These are phyloP conservation scores for Ornithoptera priamus DNA, from an alignment of 2,888 invertebrate species.

Conservation along the genomic window DNA sequence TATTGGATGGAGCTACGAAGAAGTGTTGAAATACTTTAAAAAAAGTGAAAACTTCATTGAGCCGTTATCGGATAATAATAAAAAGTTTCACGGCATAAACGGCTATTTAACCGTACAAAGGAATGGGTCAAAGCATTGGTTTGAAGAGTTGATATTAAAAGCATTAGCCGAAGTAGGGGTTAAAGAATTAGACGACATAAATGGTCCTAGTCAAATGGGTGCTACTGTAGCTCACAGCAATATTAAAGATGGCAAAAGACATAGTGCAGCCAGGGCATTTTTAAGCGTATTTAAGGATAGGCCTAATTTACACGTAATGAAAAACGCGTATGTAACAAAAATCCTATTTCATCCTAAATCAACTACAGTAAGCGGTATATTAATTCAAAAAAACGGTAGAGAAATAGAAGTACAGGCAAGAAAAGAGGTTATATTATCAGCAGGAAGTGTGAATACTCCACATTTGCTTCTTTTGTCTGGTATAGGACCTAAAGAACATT, in stretches of 20 bases:
- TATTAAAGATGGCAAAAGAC: constrained; percentile 52
- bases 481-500: constrained; percentile 45
- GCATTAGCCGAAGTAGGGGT: constrained; percentile 61
- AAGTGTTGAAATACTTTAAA: constrained; percentile 38
- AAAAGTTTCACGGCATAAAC: constrained; percentile 43
- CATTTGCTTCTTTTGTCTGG: constrained; percentile 51
- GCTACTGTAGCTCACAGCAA: constrained; percentile 38
- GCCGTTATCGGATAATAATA: constrained; percentile 27
- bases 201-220: constrained; percentile 49
- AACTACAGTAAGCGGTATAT: constrained; percentile 40
- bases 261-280: constrained; percentile 64
- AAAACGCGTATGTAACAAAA: constrained; percentile 42
- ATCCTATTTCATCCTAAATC: constrained; percentile 40
- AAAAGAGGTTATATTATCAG: constrained; percentile 47
- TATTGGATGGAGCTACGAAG: constrained; percentile 61
- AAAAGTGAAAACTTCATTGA: constrained; percentile 35
- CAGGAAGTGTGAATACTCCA: constrained; percentile 46
- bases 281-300: constrained; percentile 40
- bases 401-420: constrained; percentile 37
- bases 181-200: constrained; percentile 43
- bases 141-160: constrained; percentile 31
- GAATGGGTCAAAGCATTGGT: constrained; percentile 16
- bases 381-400: constrained; percentile 41
- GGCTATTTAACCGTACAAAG: constrained; percentile 59
- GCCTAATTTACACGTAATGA: constrained; percentile 44